phyloP scores from a whole-genome alignment of 2,888 invertebrate genomes.

The Blomia tropicalis region DNA sequence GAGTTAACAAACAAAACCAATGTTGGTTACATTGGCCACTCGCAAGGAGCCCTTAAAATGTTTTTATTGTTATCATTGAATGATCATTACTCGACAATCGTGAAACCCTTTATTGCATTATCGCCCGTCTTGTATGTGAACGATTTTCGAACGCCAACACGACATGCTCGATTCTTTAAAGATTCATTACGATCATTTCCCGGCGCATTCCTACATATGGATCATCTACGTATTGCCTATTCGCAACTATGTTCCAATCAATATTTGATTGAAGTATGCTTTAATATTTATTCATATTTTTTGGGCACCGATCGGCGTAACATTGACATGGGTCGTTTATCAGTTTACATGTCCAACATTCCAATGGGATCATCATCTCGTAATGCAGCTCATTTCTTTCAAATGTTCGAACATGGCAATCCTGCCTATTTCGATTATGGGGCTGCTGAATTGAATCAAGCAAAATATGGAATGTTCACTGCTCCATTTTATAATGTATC shows the following conservation, averaged over 20 bases:
- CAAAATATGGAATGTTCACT: background rate
- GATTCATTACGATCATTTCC: background rate
- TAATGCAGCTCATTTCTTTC: background rate
- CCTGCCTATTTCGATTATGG: background rate
- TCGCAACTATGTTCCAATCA: background rate
- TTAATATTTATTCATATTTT: conserved; percentile 8
- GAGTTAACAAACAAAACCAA: background rate
- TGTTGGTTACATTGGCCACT: conserved; percentile 23
- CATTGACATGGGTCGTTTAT: background rate
- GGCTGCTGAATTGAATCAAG: background rate
- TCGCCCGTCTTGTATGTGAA: conserved; percentile 18
- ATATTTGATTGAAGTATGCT: conserved; percentile 5
- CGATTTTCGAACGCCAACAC: conserved; percentile 16
- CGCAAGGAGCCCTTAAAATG: conserved; percentile 22
- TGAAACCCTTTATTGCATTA: conserved; percentile 23
- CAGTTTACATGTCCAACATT: background rate
- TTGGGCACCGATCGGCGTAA: background rate
- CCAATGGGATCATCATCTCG: conserved; percentile 8
- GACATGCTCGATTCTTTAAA: background rate
- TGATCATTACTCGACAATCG: conserved; percentile 7
- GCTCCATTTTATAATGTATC: background rate
- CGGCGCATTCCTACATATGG: background rate
- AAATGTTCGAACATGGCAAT: background rate
- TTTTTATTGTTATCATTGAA: conserved; percentile 16
- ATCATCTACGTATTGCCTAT: background rate